Conservation (phyloP, 2,888 invertebrate genomes). For the Cataglyphis albicans region DNA sequence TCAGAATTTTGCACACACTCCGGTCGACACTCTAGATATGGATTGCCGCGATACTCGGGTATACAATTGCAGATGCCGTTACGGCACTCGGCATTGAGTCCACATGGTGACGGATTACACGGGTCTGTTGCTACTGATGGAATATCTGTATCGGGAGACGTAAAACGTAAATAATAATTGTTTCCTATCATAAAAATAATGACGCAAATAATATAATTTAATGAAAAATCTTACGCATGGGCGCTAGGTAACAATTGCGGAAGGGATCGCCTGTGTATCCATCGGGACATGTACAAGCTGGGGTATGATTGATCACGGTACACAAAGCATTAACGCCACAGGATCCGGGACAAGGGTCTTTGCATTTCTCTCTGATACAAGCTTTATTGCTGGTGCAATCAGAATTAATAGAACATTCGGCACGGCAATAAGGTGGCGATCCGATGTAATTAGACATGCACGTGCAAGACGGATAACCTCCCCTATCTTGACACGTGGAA, state of each 20-base stretch:
- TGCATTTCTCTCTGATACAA: conserved; percentile 86
- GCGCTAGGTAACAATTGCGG: conserved; percentile 82
- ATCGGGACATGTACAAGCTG: conserved; percentile 86
- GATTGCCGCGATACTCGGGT: conserved; percentile 85
- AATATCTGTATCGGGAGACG: conserved; percentile 63
- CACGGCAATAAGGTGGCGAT: conserved; percentile 84
- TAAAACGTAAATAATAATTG: background rate
- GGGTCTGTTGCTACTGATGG: conserved; percentile 86
- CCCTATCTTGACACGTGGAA: conserved; percentile 89
- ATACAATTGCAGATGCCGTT: conserved; percentile 85
- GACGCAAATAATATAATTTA: background rate
- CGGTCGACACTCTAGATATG: conserved; percentile 90
- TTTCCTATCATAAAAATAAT: background rate
- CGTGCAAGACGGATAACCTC: conserved; percentile 85
- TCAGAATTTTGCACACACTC: conserved; percentile 94
- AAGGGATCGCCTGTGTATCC: conserved; percentile 87
- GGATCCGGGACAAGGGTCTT: conserved; percentile 87
- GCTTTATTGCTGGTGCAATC: conserved; percentile 86
- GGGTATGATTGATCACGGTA: conserved; percentile 86
- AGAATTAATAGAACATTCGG: conserved; percentile 85
- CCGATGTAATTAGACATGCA: conserved; percentile 86
- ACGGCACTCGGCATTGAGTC: conserved; percentile 90
- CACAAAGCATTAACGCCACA: conserved; percentile 86
- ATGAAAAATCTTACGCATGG: conserved; percentile 78
- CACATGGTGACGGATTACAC: conserved; percentile 91